Evolutionary conservation across 2,797 vertebrate genomes (phyloP).

Genomic region (Brotula barbata): DNA sequence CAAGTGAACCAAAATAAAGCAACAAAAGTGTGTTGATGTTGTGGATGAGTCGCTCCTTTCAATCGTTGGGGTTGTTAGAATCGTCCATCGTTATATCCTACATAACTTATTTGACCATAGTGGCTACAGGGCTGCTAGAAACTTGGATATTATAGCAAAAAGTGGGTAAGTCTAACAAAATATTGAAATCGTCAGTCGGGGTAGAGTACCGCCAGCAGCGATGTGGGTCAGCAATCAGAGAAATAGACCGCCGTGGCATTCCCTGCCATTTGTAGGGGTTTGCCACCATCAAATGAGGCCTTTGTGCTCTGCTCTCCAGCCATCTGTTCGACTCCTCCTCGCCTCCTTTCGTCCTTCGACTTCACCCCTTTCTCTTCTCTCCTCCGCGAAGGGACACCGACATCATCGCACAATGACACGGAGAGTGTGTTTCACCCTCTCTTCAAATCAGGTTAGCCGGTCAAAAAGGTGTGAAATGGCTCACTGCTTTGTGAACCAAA

Average conservation of each 20-base stretch:
- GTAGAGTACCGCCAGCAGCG: too few species aligned
- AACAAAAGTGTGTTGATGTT: too few species aligned
- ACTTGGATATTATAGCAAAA: too few species aligned
- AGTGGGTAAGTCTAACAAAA: too few species aligned
- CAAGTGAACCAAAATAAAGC: background rate
- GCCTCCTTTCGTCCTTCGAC: constrained; percentile 4
- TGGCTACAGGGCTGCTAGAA: too few species aligned
- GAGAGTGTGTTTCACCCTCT: constrained; percentile 46
- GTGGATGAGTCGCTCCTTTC: too few species aligned
- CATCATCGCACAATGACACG: constrained; percentile 35
- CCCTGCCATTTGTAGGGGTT: background rate
- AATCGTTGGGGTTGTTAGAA: too few species aligned
- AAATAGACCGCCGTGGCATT: background rate
- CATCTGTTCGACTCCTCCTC: background rate
- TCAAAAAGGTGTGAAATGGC: constrained; percentile 69
- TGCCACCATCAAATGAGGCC: background rate
- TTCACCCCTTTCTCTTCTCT: constrained; percentile 8
- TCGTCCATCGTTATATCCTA: too few species aligned
- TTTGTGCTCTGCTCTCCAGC: background rate
- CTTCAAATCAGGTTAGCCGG: constrained; percentile 52
- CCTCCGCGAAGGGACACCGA: constrained; percentile 23
- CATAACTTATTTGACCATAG: too few species aligned
- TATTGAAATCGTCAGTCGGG: too few species aligned
- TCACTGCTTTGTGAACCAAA: constrained; percentile 58
- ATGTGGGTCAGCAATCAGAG: too few species aligned